phyloP scores from a whole-genome alignment of 1,140 invertebrate species.

The Bilobella aurantiaca region DNA sequence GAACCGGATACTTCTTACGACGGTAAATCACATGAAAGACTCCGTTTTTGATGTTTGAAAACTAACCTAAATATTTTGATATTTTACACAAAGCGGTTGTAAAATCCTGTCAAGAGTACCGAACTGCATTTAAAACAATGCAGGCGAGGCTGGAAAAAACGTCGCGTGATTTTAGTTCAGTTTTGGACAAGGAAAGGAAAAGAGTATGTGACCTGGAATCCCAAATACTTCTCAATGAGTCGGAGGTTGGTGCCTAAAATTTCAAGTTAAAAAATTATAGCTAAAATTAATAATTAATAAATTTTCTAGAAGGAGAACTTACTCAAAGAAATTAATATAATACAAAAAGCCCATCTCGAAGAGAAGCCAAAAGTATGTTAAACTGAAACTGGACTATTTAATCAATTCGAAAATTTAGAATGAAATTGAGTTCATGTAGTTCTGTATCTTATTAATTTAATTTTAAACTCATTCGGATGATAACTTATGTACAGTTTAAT shows the following conservation, averaged over 20 bases:
- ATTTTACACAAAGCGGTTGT: neutral
- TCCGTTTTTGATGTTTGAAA: neutral
- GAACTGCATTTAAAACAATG: neutral
- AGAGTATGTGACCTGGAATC: neutral
- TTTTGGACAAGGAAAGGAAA: neutral
- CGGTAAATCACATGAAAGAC: neutral
- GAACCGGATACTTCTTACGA: neutral
- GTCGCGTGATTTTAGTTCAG: neutral
- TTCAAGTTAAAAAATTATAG: no score
- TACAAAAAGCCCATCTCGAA: neutral
- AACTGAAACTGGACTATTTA: no score
- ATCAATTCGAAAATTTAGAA: no score
- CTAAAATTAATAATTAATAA: neutral
- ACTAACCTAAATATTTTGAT: neutral
- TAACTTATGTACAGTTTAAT: no score
- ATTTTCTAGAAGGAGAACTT: neutral
- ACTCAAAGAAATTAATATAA: neutral
- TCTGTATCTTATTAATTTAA: no score
- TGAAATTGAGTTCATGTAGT: neutral
- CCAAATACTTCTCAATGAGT: neutral
- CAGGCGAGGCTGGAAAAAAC: neutral
- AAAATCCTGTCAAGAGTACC: neutral
- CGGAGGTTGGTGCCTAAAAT: no score
- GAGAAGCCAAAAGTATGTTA: neutral
- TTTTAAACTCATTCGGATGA: no score